These are phyloP conservation scores for Petrolisthes cinctipes DNA, from an alignment of 2,888 invertebrate genomes.

Conservation along the genomic window DNA sequence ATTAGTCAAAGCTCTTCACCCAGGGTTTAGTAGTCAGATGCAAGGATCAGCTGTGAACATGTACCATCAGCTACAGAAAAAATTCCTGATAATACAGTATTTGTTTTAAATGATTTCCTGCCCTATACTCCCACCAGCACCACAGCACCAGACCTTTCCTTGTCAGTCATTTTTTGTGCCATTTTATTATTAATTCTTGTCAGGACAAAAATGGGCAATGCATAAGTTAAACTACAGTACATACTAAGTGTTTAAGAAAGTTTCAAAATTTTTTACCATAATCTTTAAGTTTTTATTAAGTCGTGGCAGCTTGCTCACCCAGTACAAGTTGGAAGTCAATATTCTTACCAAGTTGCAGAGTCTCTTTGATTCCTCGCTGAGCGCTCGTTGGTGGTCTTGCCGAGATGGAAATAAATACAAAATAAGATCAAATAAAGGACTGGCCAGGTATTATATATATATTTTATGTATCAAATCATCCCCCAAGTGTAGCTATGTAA, in stretches of 20 bases:
- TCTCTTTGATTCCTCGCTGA: constrained; percentile 33
- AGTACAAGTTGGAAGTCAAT: constrained; percentile 43
- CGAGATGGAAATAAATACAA: constrained; percentile 28
- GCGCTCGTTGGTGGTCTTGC: constrained; percentile 26
- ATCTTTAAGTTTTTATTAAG: constrained; percentile 27
- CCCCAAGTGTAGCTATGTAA: constrained; percentile 52
- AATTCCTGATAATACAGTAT: no score
- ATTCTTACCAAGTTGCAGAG: constrained; percentile 8
- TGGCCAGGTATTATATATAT: constrained; percentile 54
- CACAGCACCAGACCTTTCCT: constrained; percentile 51
- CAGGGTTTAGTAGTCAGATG: no score
- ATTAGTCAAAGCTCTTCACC: no score
- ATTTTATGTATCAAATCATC: constrained; percentile 55
- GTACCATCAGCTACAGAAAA: no score
- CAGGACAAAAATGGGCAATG: constrained; percentile 46
- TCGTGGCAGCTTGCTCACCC: constrained; percentile 42
- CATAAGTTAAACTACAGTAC: constrained; percentile 38
- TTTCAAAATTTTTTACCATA: constrained; percentile 38
- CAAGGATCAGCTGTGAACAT: no score
- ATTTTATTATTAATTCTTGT: constrained; percentile 47
- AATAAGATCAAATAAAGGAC: constrained; percentile 59
- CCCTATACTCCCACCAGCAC: constrained; percentile 37
- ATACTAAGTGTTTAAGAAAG: constrained; percentile 18
- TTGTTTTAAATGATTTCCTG: no score
- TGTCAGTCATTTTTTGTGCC: constrained; percentile 50